Percentiles rank a stretch among this genome's conserved stretches.
These are phyloP conservation scores for Cyclopterus lumpus DNA, from an alignment of 2,797 vertebrate species.

Conservation along the genomic window DNA sequence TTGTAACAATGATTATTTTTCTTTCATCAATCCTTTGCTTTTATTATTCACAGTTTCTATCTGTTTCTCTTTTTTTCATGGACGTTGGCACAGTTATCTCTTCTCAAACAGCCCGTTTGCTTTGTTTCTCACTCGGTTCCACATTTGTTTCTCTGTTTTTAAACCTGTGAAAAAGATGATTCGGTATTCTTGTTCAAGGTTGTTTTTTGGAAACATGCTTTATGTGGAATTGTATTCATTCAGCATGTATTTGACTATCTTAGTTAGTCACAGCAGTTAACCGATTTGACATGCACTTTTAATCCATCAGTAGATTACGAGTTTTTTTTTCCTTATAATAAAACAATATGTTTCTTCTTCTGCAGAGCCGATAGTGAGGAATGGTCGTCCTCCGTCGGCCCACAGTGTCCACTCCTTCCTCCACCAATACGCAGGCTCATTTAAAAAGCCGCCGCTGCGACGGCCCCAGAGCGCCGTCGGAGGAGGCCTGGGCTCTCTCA, in stretches of 20 bases:
- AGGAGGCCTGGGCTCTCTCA: conserved; percentile 93
- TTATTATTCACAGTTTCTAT: neutral
- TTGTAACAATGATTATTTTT: neutral
- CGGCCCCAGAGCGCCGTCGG: conserved; percentile 96
- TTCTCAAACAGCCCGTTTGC: neutral
- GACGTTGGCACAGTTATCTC: neutral
- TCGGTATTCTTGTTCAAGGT: neutral
- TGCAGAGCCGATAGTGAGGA: conserved; percentile 95
- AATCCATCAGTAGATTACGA: conserved; percentile 36
- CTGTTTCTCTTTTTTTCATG: neutral
- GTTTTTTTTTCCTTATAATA: neutral
- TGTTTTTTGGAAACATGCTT: neutral
- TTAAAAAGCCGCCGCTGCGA: conserved; percentile 93
- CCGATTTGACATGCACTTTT: conserved; percentile 14
- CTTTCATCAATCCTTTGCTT: neutral
- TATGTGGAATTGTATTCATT: neutral
- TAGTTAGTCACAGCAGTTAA: neutral
- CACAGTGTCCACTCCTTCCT: conserved; percentile 99
- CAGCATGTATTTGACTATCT: neutral
- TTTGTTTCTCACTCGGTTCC: neutral
- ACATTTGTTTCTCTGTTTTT: neutral
- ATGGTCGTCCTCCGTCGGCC: conserved; percentile 92
- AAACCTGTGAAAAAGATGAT: neutral
- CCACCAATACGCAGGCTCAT: conserved; percentile 95
- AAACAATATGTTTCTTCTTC: conserved; percentile 3